These are phyloP conservation scores for Megalopta genalis DNA, from an alignment of 1,140 invertebrate species.

Conservation along the genomic window DNA sequence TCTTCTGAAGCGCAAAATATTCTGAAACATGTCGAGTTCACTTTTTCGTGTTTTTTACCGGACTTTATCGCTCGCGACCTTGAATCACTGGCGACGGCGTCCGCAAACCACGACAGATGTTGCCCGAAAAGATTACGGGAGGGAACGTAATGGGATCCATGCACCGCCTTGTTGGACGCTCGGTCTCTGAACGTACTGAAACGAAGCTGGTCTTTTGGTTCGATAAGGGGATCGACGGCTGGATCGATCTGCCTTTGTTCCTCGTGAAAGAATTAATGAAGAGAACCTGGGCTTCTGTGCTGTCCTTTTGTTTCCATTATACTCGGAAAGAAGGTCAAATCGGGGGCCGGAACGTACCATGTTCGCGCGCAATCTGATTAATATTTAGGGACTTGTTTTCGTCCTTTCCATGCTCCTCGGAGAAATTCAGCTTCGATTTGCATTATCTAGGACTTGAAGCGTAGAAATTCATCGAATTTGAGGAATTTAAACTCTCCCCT, in stretches of 20 bases:
- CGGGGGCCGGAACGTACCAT: neutral
- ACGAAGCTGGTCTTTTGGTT: slow-evolving; percentile 1
- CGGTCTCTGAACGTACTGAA: slow-evolving; percentile 5
- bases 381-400: neutral
- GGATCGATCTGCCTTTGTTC: slow-evolving; percentile 1
- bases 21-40: no score
- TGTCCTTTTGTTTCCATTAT: slow-evolving; percentile 6
- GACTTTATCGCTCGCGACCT: slow-evolving; percentile 29
- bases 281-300: slow-evolving; percentile 2
- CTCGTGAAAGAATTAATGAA: slow-evolving; percentile 6
- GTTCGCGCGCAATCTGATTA: neutral
- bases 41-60: neutral
- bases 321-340: neutral
- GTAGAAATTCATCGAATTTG: no score
- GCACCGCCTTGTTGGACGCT: slow-evolving; percentile 3
- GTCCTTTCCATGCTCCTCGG: no score
- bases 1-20: no score
- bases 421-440: no score
- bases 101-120: slow-evolving; percentile 66
- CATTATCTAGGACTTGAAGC: no score
- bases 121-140: slow-evolving; percentile 52
- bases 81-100: slow-evolving; percentile 69
- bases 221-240: slow-evolving; percentile 5
- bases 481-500: no score
- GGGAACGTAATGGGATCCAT: slow-evolving; percentile 51